Percentiles rank a stretch among this genome's conserved stretches.
Conservation (phyloP, 2,888 invertebrate species). For the Synanthedon myopaeformis region DNA sequence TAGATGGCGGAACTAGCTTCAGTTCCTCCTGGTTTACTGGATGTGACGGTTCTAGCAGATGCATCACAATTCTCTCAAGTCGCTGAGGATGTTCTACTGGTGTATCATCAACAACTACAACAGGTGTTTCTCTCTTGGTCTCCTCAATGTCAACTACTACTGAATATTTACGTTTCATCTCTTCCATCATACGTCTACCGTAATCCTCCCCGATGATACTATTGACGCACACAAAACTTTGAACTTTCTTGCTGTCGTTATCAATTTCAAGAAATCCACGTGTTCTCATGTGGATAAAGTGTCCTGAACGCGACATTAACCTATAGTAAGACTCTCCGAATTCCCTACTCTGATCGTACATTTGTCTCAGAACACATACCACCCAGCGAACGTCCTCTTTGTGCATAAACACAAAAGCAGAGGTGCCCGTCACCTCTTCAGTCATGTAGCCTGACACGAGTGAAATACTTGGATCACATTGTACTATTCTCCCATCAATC, state of each 20-base stretch:
- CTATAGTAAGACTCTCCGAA: constrained; percentile 90
- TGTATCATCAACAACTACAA: constrained; percentile 33
- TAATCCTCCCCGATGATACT: constrained; percentile 81
- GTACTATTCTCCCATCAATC: constrained; percentile 89
- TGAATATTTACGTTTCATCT: constrained; percentile 85
- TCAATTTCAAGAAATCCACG: constrained; percentile 88
- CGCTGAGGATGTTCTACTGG: constrained; percentile 78
- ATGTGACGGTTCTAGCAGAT: constrained; percentile 63
- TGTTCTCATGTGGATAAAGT: constrained; percentile 86
- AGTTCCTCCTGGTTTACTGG: constrained; percentile 45
- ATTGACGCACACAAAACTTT: constrained; percentile 90
- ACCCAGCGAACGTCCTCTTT: constrained; percentile 91
- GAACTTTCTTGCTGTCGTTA: constrained; percentile 78
- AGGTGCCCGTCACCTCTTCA: constrained; percentile 88
- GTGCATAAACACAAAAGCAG: constrained; percentile 92
- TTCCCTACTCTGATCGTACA: constrained; percentile 87
- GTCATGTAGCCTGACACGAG: constrained; percentile 90
- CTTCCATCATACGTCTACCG: constrained; percentile 77
- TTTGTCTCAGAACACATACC: constrained; percentile 86
- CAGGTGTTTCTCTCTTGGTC: constrained; percentile 27
- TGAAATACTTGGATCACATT: constrained; percentile 91
- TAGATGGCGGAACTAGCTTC: constrained; percentile 53
- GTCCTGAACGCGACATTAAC: constrained; percentile 83
- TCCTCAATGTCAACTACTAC: constrained; percentile 72
- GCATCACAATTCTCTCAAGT: constrained; percentile 78